These are phyloP conservation scores for Trachelus iudaicus DNA, from an alignment of 2,888 invertebrate species.

Conservation along the genomic window DNA sequence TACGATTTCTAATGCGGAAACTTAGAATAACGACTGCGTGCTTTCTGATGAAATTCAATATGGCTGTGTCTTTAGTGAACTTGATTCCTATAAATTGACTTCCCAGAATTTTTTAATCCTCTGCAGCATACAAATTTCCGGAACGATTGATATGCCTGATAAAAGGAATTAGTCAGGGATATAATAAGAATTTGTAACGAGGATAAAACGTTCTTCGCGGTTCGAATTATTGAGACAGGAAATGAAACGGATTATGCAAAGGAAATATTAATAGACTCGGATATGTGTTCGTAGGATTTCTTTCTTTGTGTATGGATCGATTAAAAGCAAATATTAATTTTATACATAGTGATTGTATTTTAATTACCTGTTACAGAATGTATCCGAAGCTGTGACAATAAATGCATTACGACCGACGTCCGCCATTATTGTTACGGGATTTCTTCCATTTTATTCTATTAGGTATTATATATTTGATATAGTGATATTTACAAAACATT, in stretches of 20 bases:
- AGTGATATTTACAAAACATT: neutral
- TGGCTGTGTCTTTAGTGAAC: neutral
- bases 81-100: neutral
- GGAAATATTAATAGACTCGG: conserved; percentile 12
- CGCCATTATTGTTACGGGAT: conserved; percentile 57
- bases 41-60: neutral
- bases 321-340: neutral
- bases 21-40: neutral
- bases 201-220: conserved; percentile 4
- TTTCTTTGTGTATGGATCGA: conserved; percentile 42
- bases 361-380: conserved; percentile 44
- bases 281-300: conserved; percentile 44
- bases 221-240: conserved; percentile 5
- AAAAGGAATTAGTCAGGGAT: neutral
- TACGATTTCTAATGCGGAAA: neutral
- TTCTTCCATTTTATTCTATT: conserved; percentile 49
- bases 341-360: neutral
- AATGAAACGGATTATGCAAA: conserved; percentile 18
- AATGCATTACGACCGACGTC: conserved; percentile 51
- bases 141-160: neutral
- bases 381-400: conserved; percentile 35
- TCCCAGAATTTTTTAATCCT: neutral
- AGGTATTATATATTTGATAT: conserved; percentile 25
- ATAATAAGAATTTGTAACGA: neutral
- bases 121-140: neutral